phyloP scores from a whole-genome alignment of 2,113 vertebrate genomes.

The Willisornis vidua region DNA sequence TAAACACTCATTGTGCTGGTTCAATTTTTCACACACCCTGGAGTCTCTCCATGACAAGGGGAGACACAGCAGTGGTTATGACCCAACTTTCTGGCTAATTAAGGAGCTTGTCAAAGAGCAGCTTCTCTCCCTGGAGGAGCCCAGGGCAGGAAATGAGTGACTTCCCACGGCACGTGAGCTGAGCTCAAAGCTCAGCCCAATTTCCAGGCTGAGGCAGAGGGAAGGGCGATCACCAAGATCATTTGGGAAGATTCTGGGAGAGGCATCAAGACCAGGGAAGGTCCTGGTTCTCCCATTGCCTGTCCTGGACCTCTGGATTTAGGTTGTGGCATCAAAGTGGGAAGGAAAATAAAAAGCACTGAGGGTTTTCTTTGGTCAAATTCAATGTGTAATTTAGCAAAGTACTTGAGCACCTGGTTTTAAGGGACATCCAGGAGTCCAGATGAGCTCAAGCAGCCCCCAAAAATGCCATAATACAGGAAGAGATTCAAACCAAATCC shows the following conservation, averaged over 20 bases:
- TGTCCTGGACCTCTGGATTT: fast-evolving
- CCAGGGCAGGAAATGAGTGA: neutral
- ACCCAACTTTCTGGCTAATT: conserved; percentile 40
- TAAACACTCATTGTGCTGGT: neutral
- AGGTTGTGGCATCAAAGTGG: neutral
- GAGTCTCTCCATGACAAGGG: conserved; percentile 4
- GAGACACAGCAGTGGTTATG: conserved; percentile 8
- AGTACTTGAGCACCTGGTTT: neutral
- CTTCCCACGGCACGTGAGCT: neutral
- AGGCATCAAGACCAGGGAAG: neutral
- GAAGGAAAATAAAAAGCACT: neutral
- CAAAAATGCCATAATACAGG: neutral
- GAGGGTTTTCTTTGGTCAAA: neutral
- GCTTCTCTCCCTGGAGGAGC: neutral
- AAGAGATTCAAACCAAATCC: neutral
- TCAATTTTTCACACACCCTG: conserved; percentile 18
- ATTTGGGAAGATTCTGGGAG: neutral
- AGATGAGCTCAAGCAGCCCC: fast-evolving
- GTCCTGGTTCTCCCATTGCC: too few species aligned
- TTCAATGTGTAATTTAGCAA: neutral
- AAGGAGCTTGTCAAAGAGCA: conserved; percentile 5
- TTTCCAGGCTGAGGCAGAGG: fast-evolving
- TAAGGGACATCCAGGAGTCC: neutral
- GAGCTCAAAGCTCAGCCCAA: neutral
- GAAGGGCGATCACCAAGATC: neutral